Base-by-base conservation (phyloP, 2,113 vertebrate genomes). In the Anser cygnoides region DNA sequence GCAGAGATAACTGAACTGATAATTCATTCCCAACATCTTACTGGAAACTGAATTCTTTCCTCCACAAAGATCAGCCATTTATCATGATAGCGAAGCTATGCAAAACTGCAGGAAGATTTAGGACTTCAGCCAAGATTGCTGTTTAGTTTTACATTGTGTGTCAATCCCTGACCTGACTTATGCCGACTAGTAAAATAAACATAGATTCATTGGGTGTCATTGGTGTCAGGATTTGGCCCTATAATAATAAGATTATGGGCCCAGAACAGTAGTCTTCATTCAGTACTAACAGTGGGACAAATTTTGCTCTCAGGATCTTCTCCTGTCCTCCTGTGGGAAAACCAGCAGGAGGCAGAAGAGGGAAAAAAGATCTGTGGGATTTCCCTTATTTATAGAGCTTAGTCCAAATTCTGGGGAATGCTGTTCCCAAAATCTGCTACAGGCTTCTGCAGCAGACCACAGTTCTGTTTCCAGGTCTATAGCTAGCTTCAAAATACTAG, bases 31-130 rank as follows among this genome's bases (percentile, higher is more conserved):
- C 22, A 66, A 44, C 44, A 83, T 84, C 73, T 82, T 80, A 35
- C 19, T 92, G 75, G 57, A 80, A 90, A 77, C 9, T 6, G 35
- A 91, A 80, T 93, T 87, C 44, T 84, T 90, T 84, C 52, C 43
- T 87, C 65, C 70, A 89, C 76, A 87, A 65, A 75, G 65, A 52
- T 81, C 22, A 87, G 39, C 19, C 65, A 82, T 96, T 93, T 89
- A 71, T 88, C 83, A 68, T 72, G 61, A 89, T 61, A 95, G 70
- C 0, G 3, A 68, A 96, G 33, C 68, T 78, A 78, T 84, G 73
- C 37, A 92, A 90, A 93, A 86, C 31, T 78, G 35, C 65, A 89
- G 49, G 43, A 92, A 92, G 68, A 87, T 96, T 92, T 96, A 93
- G 91, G 73, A 84, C 80, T 82, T 0, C 0, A 95, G 73, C 54